phyloP scores from a whole-genome alignment of 2,113 vertebrate genomes.

The Galbula dea region DNA sequence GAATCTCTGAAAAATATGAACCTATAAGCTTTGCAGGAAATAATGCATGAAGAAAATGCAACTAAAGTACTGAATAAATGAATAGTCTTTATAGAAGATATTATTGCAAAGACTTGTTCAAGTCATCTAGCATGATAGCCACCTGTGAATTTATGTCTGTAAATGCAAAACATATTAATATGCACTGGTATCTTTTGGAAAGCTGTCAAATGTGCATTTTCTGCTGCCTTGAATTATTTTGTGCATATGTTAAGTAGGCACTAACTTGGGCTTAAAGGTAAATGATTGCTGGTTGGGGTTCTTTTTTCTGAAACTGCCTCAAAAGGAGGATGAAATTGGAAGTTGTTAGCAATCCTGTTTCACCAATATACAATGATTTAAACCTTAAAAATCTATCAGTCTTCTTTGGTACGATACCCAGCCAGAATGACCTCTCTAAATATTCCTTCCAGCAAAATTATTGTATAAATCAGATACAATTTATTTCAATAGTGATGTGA shows the following conservation, averaged over 20 bases:
- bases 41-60: not conserved
- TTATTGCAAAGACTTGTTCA: not conserved
- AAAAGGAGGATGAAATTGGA: not conserved
- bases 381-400: not conserved
- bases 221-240: slow-evolving; percentile 22
- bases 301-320: slow-evolving; percentile 7
- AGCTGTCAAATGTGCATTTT: not conserved
- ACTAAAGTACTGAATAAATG: not conserved
- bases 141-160: not conserved
- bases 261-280: slow-evolving; percentile 32
- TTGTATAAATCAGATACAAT: not conserved
- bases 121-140: not conserved
- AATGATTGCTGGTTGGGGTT: not conserved
- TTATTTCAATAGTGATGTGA: not conserved
- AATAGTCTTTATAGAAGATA: not conserved
- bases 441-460: not conserved
- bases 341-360: not conserved
- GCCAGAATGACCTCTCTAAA: not conserved
- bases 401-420: not conserved
- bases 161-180: slow-evolving; percentile 14
- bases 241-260: slow-evolving; percentile 26
- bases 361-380: not conserved
- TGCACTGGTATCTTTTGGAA: slow-evolving; percentile 25
- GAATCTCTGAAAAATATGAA: not conserved
- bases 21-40: not conserved